Percentiles rank a stretch among this genome's conserved stretches.
These are phyloP conservation scores for Poicephalus gulielmi DNA, from an alignment of 2,113 vertebrate genomes.

Conservation along the genomic window DNA sequence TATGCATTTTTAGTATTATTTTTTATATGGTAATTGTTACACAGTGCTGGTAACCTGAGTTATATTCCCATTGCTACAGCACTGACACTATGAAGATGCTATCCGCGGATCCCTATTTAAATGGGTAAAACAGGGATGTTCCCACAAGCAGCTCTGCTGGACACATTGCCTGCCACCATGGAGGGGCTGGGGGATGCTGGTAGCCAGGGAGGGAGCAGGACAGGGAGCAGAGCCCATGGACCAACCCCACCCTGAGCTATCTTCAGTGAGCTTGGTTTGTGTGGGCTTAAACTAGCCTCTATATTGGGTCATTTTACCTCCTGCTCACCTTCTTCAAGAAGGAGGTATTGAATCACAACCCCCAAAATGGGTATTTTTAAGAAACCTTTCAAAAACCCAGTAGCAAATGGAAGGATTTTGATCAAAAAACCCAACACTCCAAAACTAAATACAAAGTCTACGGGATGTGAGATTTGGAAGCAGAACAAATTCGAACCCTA, in stretches of 20 bases:
- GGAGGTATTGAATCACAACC: neutral
- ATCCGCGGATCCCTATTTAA: neutral
- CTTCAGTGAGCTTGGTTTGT: neutral
- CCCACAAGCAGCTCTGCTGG: neutral
- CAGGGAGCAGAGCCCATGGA: neutral
- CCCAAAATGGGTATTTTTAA: neutral
- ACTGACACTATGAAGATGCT: neutral
- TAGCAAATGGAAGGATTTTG: neutral
- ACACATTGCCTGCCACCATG: fast-evolving
- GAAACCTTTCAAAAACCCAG: neutral
- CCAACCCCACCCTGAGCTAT: neutral
- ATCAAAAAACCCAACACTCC: neutral
- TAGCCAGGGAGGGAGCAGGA: neutral
- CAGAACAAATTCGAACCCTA: neutral
- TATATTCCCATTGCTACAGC: neutral
- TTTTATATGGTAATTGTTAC: neutral
- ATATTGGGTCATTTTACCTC: neutral
- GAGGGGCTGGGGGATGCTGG: neutral
- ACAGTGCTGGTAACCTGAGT: neutral
- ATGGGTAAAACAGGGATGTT: neutral
- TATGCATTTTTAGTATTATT: neutral
- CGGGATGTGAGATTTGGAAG: neutral
- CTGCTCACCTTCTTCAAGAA: neutral
- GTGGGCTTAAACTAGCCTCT: neutral
- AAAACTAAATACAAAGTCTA: neutral